phyloP scores from a whole-genome alignment of 2,888 invertebrate genomes.

The Dryocosmus kuriphilus region DNA sequence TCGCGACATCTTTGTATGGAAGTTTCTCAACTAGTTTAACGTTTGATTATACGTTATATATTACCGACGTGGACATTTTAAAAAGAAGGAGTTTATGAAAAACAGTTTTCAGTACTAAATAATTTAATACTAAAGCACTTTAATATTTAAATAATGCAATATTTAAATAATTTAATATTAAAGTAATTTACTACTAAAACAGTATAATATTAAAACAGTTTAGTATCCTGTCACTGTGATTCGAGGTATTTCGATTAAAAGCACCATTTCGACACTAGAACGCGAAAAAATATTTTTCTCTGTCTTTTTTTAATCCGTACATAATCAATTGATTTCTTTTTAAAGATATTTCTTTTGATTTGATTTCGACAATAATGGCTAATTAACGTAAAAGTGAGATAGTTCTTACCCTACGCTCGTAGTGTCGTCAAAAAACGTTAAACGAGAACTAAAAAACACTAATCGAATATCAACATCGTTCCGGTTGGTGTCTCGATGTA shows the following conservation, averaged over 20 bases:
- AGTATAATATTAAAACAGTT: not conserved
- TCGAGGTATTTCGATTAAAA: constrained; percentile 35
- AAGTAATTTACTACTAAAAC: constrained; percentile 3
- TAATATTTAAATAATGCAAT: constrained; percentile 9
- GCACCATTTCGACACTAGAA: constrained; percentile 35
- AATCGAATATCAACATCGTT: constrained; percentile 18
- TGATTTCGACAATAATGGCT: not conserved
- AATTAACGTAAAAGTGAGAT: not conserved
- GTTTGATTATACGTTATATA: constrained; percentile 39
- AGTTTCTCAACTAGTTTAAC: constrained; percentile 37
- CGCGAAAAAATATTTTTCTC: constrained; percentile 12
- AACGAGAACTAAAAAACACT: constrained; percentile 25
- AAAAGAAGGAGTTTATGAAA: constrained; percentile 1
- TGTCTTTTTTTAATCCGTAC: not conserved
- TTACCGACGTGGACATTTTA: constrained; percentile 6
- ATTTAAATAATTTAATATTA: constrained; percentile 4
- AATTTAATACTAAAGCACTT: constrained; percentile 20
- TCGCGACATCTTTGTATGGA: constrained; percentile 32
- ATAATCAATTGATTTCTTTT: not conserved
- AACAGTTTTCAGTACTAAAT: constrained; percentile 16
- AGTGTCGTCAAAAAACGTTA: constrained; percentile 21
- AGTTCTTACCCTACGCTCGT: constrained; percentile 13
- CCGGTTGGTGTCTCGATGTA: constrained; percentile 40
- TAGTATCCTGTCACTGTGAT: constrained; percentile 12
- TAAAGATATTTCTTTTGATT: not conserved